Conservation (phyloP, 2,113 vertebrate species). For the Notarius quadriscutis region DNA sequence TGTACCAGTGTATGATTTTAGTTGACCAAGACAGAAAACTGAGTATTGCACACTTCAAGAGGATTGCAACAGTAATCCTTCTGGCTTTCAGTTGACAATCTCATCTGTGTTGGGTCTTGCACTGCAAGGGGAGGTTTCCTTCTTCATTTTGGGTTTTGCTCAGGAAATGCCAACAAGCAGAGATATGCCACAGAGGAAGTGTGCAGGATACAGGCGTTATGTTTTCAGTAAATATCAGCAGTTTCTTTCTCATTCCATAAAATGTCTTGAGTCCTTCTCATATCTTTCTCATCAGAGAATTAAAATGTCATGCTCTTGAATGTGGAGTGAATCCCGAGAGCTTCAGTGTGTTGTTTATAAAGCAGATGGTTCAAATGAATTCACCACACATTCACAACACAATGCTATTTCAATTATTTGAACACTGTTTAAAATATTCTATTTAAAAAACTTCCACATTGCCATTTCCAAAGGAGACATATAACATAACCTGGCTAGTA, state of each 20-base stretch:
- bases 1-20: background rate
- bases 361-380: background rate
- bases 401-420: background rate
- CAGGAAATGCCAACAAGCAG: constrained; percentile 54
- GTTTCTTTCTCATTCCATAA: background rate
- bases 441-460: background rate
- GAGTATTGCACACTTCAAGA: background rate
- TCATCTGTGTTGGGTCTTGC: background rate
- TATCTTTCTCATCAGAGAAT: background rate
- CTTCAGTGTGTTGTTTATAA: background rate
- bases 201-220: constrained; percentile 9
- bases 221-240: constrained; percentile 14
- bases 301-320: background rate
- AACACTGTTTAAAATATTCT: background rate
- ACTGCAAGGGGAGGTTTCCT: constrained; percentile 2
- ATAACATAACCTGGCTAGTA: background rate
- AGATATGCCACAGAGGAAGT: constrained; percentile 49
- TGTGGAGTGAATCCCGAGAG: background rate
- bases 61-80: background rate
- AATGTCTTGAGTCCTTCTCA: background rate
- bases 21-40: background rate
- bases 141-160: constrained; percentile 29
- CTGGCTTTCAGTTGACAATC: background rate
- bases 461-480: background rate
- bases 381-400: background rate